Evolutionary conservation across 2,888 invertebrate species (phyloP), one percentile per base, ranked within the genome.

Genomic region (Laspeyria flexula): DNA sequence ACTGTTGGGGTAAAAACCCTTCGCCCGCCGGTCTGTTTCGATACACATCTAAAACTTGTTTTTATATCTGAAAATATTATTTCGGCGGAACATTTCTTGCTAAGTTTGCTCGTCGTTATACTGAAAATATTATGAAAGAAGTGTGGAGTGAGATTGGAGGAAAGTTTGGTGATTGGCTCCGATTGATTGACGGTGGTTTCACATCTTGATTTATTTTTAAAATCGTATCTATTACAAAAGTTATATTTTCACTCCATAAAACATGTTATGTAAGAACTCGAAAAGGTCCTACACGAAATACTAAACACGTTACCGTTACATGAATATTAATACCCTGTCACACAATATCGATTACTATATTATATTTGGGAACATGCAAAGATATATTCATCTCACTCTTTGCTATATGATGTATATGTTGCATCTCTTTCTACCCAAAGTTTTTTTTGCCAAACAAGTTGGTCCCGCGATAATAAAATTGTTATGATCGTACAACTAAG

Each of bases 391-490:
- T 43, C 37, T 62, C 54, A 31, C 59, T 37, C 33, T 53, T 33
- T 34, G 25, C 42, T 43, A 4, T 37, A 27, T 7, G n/a, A 30
- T n/a, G 44, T 47, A 47, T 21, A 43, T 49, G 42, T 41, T 12
- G 9, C 35, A 35, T 71, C 67, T 57, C 67, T 27, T 54, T 75
- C 69, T 53, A 42, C 54, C 51, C 54, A 69, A 79, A 71, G 61
- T 79, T 79, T 76, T 25, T 67, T 61, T 65, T 62, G 65, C 43
- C 42, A 54, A 60, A 60, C 58, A 78, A 82, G 70, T 82, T 75
- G 70, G 66, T 75, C 71, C 66, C 60, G 61, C 65, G 74, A 81
- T 82, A 81, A 77, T 86, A 88, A 90, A 88, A 88, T 81, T 87
- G 85, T 88, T 88, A 86, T 86, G 86, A 88, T 85, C 81, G 69